Conservation (phyloP, 2,888 invertebrate species). For the Folsomia candida region DNA sequence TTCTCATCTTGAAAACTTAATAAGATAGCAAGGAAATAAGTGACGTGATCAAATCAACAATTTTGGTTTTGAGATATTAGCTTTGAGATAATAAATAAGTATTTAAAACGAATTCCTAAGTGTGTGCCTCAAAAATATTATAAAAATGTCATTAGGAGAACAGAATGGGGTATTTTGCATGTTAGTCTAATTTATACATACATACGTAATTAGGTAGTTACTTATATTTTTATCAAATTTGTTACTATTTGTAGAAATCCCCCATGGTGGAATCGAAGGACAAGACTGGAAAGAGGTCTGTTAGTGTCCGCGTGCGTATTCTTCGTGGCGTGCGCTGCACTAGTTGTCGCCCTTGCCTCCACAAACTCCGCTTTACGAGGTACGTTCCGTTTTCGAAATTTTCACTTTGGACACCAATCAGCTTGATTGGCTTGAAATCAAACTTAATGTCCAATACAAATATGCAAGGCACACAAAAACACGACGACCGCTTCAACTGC, state of each 20-base stretch:
- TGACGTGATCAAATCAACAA: too few relatives aligned
- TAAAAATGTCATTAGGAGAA: background rate
- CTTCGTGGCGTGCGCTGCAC: slow-evolving; percentile 62
- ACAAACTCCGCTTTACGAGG: slow-evolving; percentile 37
- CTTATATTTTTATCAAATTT: slow-evolving; percentile 9
- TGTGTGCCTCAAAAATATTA: too few relatives aligned
- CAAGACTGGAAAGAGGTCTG: slow-evolving; percentile 68
- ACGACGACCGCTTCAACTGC: slow-evolving; percentile 6
- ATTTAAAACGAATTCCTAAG: too few relatives aligned
- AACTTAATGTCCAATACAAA: slow-evolving; percentile 10
- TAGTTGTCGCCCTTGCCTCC: slow-evolving; percentile 64
- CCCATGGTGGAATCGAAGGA: slow-evolving; percentile 77
- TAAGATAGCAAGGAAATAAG: too few relatives aligned
- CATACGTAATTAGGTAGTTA: background rate
- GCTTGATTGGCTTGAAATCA: too few relatives aligned
- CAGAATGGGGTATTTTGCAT: background rate
- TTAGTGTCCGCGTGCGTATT: slow-evolving; percentile 63
- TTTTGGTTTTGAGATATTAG: too few relatives aligned
- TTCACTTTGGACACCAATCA: too few relatives aligned
- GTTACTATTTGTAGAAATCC: slow-evolving; percentile 67
- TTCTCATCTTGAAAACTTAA: too few relatives aligned
- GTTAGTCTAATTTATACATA: background rate
- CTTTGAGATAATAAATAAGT: too few relatives aligned
- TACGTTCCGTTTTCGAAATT: too few relatives aligned
- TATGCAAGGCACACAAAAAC: slow-evolving; percentile 9